These are phyloP conservation scores for Icerya purchasi DNA, from an alignment of 2,888 invertebrate species.

Conservation along the genomic window DNA sequence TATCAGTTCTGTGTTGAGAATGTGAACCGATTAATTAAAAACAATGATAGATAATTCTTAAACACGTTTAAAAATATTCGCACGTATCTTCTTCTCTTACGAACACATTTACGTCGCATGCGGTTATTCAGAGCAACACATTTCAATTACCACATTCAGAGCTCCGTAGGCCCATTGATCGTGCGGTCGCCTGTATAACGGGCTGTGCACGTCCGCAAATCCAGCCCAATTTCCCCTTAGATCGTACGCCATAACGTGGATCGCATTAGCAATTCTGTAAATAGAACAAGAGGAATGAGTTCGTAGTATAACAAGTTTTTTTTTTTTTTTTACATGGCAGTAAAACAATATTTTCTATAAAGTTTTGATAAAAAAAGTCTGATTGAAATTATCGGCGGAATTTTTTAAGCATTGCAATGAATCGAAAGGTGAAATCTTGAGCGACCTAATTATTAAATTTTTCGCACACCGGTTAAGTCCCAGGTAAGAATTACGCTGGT, in stretches of 20 bases:
- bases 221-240: conserved; percentile 76
- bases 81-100: not conserved
- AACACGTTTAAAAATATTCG: not conserved
- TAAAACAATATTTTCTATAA: not conserved
- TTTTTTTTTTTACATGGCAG: no score
- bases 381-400: not conserved
- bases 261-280: conserved; percentile 52
- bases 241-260: conserved; percentile 73
- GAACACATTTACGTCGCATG: not conserved
- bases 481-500: no score
- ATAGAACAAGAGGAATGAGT: no score
- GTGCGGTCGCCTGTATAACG: conserved; percentile 61
- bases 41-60: not conserved
- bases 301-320: no score
- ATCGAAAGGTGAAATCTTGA: no score
- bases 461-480: no score
- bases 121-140: no score
- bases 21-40: no score
- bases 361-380: not conserved
- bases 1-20: no score
- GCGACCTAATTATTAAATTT: no score
- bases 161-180: conserved; percentile 78
- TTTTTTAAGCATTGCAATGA: not conserved
- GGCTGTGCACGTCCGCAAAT: conserved; percentile 73
- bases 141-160: conserved; percentile 56